Conservation (phyloP, 2,888 invertebrate genomes). For the Bombylius discolor region DNA sequence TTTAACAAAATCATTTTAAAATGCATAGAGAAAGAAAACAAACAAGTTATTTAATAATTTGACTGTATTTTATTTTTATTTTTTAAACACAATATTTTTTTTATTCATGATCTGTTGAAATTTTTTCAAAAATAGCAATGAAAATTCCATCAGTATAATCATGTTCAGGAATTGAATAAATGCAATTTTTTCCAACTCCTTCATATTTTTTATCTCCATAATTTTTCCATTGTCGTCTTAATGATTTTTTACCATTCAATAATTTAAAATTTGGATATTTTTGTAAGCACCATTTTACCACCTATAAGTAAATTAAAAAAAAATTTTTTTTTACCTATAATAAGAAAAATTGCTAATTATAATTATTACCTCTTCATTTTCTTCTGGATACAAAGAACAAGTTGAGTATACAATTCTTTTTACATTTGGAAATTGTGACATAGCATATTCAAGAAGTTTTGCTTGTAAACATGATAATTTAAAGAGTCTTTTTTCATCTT, state of each 20-base stretch:
- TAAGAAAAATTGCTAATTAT: background rate
- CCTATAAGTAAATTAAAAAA: conserved; percentile 49
- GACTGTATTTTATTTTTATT: too few relatives aligned
- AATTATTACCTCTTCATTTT: conserved; percentile 72
- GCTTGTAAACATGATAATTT: conserved; percentile 68
- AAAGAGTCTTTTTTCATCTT: conserved; percentile 43
- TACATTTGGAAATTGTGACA: conserved; percentile 67
- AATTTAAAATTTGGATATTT: conserved; percentile 45
- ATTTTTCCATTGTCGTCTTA: conserved; percentile 55
- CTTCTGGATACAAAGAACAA: conserved; percentile 78
- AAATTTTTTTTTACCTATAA: too few relatives aligned
- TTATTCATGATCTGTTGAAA: background rate
- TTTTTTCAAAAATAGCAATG: conserved; percentile 72
- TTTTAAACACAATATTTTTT: too few relatives aligned
- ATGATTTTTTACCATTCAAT: conserved; percentile 44
- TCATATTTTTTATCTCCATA: conserved; percentile 51
- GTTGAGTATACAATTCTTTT: conserved; percentile 90
- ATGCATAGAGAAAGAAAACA: too few relatives aligned
- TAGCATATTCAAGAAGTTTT: conserved; percentile 72
- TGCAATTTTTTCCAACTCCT: conserved; percentile 56
- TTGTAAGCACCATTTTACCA: conserved; percentile 38
- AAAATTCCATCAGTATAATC: conserved; percentile 92
- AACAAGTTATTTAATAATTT: too few relatives aligned
- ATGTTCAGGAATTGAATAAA: conserved; percentile 61
- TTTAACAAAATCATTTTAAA: too few relatives aligned